phyloP scores from a whole-genome alignment of 2,888 invertebrate genomes.

The Chouioia cunea region DNA sequence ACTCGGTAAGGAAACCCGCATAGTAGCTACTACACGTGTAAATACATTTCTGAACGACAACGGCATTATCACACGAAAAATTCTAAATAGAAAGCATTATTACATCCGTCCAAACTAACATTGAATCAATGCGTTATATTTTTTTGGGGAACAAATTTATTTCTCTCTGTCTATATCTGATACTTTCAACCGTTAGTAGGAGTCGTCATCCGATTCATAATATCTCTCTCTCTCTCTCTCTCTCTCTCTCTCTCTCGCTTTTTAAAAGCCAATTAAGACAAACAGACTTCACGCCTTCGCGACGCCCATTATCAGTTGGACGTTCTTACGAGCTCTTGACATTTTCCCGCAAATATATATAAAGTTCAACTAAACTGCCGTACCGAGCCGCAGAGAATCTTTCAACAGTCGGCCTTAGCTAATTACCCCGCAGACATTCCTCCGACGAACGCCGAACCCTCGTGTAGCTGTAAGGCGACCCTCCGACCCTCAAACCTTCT shows the following conservation, averaged over 20 bases:
- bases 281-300: slow-evolving; percentile 4
- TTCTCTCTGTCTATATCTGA: too few species aligned
- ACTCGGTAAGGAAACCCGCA: not conserved
- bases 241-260: too few species aligned
- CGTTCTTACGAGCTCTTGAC: slow-evolving; percentile 43
- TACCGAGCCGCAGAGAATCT: slow-evolving; percentile 47
- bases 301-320: slow-evolving; percentile 18
- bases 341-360: slow-evolving; percentile 20
- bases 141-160: too few species aligned
- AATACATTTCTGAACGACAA: too few species aligned
- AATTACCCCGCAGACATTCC: slow-evolving; percentile 51
- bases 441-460: slow-evolving; percentile 6
- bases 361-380: slow-evolving; percentile 17
- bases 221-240: not conserved
- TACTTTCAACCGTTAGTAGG: too few species aligned
- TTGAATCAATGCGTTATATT: too few species aligned
- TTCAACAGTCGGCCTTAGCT: slow-evolving; percentile 45
- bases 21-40: not conserved
- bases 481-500: slow-evolving; percentile 11
- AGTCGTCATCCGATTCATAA: not conserved
- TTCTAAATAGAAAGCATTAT: too few species aligned
- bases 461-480: not conserved
- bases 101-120: too few species aligned
- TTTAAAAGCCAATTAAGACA: slow-evolving; percentile 17
- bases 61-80: too few species aligned